These are phyloP conservation scores for Lateolabrax maculatus DNA, from an alignment of 2,797 vertebrate species.

Conservation along the genomic window DNA sequence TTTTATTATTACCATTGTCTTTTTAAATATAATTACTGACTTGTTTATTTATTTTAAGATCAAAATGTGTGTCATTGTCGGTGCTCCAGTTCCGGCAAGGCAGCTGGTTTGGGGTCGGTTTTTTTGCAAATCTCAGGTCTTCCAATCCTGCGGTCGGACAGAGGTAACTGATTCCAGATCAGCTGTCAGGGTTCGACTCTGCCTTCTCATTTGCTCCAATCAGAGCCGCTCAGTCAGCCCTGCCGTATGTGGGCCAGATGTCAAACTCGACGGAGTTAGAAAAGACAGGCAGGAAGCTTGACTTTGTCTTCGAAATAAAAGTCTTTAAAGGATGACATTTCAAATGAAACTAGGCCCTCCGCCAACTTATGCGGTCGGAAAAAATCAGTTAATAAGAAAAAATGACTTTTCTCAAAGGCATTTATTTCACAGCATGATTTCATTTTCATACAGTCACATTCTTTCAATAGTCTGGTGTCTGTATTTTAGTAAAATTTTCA, in stretches of 20 bases:
- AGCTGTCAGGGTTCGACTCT: not conserved
- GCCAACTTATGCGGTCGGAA: too few species aligned
- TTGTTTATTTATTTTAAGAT: conserved; percentile 18
- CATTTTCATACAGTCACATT: too few species aligned
- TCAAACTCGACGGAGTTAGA: not conserved
- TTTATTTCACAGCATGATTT: not conserved
- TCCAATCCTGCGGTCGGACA: rapidly evolving
- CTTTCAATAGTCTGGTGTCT: not conserved
- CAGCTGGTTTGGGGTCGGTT: conserved; percentile 27
- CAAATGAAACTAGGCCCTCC: too few species aligned
- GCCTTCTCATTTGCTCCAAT: conserved; percentile 49
- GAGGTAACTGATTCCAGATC: conserved; percentile 35
- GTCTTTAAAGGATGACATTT: not conserved
- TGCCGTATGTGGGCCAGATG: not conserved
- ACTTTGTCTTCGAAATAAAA: conserved; percentile 9
- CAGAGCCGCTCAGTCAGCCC: conserved; percentile 30
- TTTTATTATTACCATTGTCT: not conserved
- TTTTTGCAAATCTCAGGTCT: not conserved
- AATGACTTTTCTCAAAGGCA: not conserved
- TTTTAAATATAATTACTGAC: not conserved
- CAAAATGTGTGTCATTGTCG: conserved; percentile 37
- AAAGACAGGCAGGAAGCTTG: not conserved
- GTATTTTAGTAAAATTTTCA: too few species aligned
- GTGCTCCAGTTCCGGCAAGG: conserved; percentile 35
- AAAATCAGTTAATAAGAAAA: not conserved